Evolutionary conservation across 2,113 vertebrate species (phyloP).

Genomic region (Neodontobutis hainanensis): DNA sequence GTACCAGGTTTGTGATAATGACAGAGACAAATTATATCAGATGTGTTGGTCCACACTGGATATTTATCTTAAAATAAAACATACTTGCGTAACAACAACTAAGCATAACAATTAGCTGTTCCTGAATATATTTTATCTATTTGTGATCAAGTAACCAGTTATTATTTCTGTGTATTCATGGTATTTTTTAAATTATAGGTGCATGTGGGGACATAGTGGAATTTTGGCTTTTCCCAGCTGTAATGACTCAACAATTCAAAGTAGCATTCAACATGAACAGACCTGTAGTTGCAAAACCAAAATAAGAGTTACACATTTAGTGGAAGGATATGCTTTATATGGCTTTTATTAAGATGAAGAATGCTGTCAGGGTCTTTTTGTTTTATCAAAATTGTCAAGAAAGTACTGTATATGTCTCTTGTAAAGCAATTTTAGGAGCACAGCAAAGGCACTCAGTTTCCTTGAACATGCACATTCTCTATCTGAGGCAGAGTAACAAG

Average conservation of each 20-base stretch:
- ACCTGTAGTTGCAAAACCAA: constrained; percentile 32
- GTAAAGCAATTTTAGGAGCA: constrained; percentile 5
- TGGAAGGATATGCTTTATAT: not conserved
- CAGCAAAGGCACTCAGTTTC: constrained; percentile 47
- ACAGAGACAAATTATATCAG: constrained; percentile 13
- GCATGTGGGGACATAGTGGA: not conserved
- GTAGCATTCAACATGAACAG: constrained; percentile 33
- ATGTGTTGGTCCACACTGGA: constrained; percentile 1
- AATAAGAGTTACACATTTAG: not conserved
- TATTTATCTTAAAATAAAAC: not conserved
- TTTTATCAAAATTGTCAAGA: not conserved
- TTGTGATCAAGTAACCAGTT: not conserved
- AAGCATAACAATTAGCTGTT: too few species aligned
- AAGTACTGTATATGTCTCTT: too few species aligned
- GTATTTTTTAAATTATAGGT: fast-evolving
- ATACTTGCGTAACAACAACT: too few species aligned
- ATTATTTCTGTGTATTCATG: not conserved
- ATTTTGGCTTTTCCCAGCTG: constrained; percentile 6
- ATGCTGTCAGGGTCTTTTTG: not conserved
- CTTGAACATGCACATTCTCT: constrained; percentile 28
- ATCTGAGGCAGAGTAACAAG: constrained; percentile 37
- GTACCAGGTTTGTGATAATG: constrained; percentile 18
- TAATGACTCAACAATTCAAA: constrained; percentile 32
- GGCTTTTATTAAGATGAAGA: too few species aligned
- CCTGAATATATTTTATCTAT: too few species aligned